These are phyloP conservation scores for Drosophila bocqueti DNA, from an alignment of 1,140 invertebrate genomes.

Conservation along the genomic window DNA sequence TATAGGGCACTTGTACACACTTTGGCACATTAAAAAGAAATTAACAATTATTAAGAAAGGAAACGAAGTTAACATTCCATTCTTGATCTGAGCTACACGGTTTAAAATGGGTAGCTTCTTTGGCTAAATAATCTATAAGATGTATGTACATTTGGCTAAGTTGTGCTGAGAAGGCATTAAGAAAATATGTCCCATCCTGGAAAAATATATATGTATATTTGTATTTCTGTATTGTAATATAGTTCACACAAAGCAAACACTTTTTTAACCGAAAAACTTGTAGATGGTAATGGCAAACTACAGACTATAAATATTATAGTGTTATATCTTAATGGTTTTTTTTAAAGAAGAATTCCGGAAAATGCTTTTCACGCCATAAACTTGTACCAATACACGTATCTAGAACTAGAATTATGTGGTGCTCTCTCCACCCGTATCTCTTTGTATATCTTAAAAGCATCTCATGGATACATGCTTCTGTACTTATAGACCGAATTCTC, in stretches of 20 bases:
- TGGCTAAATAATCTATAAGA: background rate
- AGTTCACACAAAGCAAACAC: background rate
- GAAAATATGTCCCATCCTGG: background rate
- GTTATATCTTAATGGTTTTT: background rate
- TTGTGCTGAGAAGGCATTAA: background rate
- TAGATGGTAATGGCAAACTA: background rate
- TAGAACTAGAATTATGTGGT: constrained; percentile 2
- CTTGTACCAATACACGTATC: background rate
- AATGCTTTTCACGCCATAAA: background rate
- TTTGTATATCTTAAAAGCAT: constrained; percentile 5
- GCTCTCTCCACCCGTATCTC: background rate
- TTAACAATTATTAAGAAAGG: constrained; percentile 14
- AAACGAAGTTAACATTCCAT: background rate
- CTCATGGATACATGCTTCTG: background rate
- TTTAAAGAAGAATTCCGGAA: background rate
- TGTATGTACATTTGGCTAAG: background rate
- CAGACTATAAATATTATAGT: constrained; percentile 2
- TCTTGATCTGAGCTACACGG: background rate
- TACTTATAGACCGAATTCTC: background rate
- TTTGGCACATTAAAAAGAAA: constrained; percentile 8
- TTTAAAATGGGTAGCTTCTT: background rate
- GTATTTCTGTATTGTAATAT: background rate
- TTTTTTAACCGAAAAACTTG: background rate
- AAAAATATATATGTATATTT: background rate
- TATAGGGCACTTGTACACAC: constrained; percentile 3